Conservation (phyloP, 2,113 vertebrate species). For the Patagioenas fasciata region DNA sequence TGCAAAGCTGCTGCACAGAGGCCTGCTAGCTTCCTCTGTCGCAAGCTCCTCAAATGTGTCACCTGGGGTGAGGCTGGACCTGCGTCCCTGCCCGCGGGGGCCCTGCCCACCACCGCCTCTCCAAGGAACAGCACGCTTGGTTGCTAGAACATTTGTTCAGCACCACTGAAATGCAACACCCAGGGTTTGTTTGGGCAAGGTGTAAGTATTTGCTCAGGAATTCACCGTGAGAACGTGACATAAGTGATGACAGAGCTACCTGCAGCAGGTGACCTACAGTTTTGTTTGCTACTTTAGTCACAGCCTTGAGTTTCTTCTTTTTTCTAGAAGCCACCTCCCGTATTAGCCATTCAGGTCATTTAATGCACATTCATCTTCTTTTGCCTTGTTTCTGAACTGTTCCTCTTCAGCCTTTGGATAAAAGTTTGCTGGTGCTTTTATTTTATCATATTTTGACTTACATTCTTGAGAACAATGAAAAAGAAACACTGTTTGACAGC, state of each 20-base stretch:
- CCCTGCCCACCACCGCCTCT: not conserved
- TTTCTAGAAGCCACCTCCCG: conserved; percentile 14
- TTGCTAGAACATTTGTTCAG: conserved; percentile 14
- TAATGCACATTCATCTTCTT: not conserved
- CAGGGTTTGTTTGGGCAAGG: conserved; percentile 76
- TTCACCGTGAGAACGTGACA: conserved; percentile 75
- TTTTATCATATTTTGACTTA: not conserved
- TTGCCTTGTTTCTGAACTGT: not conserved
- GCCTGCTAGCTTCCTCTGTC: not conserved
- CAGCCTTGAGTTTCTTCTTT: conserved; percentile 25
- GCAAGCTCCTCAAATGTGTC: rapidly evolving
- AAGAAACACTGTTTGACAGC: not conserved
- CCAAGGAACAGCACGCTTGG: conserved; percentile 4
- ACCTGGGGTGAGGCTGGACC: not conserved
- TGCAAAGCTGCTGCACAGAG: not conserved
- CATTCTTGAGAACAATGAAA: not conserved
- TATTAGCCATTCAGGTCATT: not conserved
- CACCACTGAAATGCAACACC: conserved; percentile 41
- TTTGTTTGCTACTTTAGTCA: conserved; percentile 29
- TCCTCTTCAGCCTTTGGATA: not conserved
- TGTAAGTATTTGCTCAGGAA: conserved; percentile 71
- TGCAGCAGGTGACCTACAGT: conserved; percentile 46
- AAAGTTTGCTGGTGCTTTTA: not conserved
- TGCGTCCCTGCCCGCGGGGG: rapidly evolving
- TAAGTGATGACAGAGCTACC: conserved; percentile 38